Base-by-base conservation (phyloP, 2,113 vertebrate genomes). In the Nansenia antarctica region DNA sequence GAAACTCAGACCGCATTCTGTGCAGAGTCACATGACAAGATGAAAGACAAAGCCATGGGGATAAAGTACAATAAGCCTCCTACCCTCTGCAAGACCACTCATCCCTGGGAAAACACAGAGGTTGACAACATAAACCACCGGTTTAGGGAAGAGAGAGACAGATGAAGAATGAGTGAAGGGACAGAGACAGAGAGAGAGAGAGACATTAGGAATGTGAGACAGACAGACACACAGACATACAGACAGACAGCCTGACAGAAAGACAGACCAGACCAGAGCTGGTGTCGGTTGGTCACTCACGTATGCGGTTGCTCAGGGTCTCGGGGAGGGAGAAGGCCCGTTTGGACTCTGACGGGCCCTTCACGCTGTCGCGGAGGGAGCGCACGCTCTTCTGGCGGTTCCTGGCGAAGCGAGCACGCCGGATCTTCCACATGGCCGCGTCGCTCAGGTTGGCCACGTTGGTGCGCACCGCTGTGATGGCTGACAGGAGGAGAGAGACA, bases 381-480 rank as follows among this genome's bases (percentile, higher is more conserved):
- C 98, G 94, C 68, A 99, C 96, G 0, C 97, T 99, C 91, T 95
- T 98, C 94, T 99, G 98, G 0, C 91, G 94, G 78, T 99, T 99
- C n/a, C 98, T 94, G 7, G 98, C 97, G 52, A 99, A 99, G 39
- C 96, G 96, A 14, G 98, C 98, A 54, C 98, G 91, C 73, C 96
- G 94, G 87, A 99, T 99, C 91, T 99, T 99, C 96, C 98, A 99
- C 94, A 99, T 86, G 0, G 98, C 98, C 0, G 96, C 92, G 5
- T 99, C 98, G 1, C 97, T 99, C 69, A 99, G 94, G 86, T 99
- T 99, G 62, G 96, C 96, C 53, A 99, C 95, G 0, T 99, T 99
- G 49, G 98, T 99, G 83, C 98, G 91, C 45, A 99, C 98, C 5
- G 98, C 96, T 65, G 98, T 99, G 83, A 99, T 99, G 63, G 96